Evolutionary conservation across 2,113 vertebrate species (phyloP).

Genomic region (Tinamus guttatus): DNA sequence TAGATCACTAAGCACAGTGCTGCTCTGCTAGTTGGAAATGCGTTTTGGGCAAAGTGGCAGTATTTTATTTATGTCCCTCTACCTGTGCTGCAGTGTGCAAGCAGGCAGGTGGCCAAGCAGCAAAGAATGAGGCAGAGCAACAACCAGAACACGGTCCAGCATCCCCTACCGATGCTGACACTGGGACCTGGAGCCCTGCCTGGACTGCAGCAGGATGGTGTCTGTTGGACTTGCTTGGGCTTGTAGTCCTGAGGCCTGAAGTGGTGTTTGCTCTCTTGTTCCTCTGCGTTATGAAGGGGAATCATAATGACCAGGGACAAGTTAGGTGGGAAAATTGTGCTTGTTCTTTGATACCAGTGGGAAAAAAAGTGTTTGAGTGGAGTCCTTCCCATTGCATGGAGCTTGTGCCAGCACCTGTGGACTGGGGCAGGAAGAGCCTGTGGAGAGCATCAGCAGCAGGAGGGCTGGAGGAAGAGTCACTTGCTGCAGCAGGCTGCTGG

Average conservation of each 20-base stretch:
- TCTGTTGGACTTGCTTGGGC: neutral
- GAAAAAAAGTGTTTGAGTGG: neutral
- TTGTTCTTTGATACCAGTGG: neutral
- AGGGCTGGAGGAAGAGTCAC: neutral
- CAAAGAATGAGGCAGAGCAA: neutral
- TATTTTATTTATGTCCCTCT: neutral
- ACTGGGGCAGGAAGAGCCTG: accelerated
- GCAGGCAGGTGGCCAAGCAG: neutral
- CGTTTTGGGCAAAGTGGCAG: neutral
- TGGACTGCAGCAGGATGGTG: neutral
- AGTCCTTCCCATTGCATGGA: neutral
- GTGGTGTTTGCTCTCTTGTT: neutral
- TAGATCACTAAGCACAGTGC: neutral
- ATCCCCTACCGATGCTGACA: neutral
- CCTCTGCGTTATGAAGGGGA: neutral
- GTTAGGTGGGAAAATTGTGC: neutral
- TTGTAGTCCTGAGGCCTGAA: neutral
- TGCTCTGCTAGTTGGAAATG: neutral
- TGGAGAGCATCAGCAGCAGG: neutral
- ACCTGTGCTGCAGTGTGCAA: neutral
- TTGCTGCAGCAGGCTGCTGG: neutral
- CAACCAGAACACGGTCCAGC: neutral
- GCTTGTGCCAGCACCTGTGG: neutral
- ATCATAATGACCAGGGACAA: neutral
- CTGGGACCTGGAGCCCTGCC: neutral